phyloP scores from a whole-genome alignment of 2,797 vertebrate genomes.

The Gymnoscopelus braueri region DNA sequence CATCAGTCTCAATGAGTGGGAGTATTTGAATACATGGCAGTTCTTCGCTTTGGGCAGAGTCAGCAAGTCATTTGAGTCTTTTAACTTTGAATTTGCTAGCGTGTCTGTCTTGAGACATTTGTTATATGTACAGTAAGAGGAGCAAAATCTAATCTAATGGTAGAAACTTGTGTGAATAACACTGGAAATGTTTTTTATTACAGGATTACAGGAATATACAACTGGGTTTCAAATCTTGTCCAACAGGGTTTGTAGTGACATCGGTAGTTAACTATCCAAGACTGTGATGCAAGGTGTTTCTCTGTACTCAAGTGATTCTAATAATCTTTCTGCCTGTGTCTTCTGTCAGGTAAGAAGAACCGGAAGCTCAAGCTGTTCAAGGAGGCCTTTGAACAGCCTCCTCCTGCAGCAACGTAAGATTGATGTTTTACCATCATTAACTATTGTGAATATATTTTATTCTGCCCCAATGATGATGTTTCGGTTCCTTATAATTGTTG shows the following conservation, averaged over 20 bases:
- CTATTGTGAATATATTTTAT: background rate
- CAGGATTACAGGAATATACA: too few species aligned
- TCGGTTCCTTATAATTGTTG: too few species aligned
- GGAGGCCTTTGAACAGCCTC: constrained; percentile 91
- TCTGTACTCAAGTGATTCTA: background rate
- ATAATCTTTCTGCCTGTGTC: constrained; percentile 7
- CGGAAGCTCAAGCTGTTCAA: constrained; percentile 89
- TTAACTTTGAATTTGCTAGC: background rate
- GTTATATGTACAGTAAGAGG: background rate
- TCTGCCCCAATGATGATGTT: background rate
- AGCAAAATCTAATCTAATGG: background rate
- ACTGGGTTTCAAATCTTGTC: too few species aligned
- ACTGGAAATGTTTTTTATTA: too few species aligned
- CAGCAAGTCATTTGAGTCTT: background rate
- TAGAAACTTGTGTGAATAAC: too few species aligned
- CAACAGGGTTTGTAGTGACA: too few species aligned
- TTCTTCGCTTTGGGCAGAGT: background rate
- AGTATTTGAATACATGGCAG: constrained; percentile 24
- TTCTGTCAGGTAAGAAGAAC: constrained; percentile 87
- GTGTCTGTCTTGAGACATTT: background rate
- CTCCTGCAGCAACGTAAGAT: constrained; percentile 89
- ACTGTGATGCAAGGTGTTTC: too few species aligned
- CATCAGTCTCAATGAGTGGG: constrained; percentile 25
- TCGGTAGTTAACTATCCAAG: too few species aligned
- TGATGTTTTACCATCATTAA: background rate